phyloP scores from a whole-genome alignment of 2,113 vertebrate genomes.

The Tachycineta bicolor region DNA sequence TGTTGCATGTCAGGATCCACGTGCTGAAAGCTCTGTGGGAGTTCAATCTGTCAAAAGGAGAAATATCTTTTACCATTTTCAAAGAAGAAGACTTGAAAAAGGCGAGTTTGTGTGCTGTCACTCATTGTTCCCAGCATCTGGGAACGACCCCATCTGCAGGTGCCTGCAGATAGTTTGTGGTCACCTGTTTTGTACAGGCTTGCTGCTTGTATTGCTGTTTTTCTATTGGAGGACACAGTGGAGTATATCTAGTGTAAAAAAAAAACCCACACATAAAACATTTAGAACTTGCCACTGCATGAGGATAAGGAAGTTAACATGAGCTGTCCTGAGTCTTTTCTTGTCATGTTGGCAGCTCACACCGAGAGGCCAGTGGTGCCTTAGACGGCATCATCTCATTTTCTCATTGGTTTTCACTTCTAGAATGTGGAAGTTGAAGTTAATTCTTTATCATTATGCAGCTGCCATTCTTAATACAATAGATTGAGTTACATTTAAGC shows the following conservation, averaged over 20 bases:
- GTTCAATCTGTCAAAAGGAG: not conserved
- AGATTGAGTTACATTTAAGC: not conserved
- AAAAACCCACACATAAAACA: not conserved
- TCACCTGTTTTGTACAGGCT: not conserved
- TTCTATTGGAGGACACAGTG: not conserved
- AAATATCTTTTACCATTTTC: not conserved
- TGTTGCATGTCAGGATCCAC: not conserved
- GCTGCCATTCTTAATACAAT: not conserved
- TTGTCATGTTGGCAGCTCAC: not conserved
- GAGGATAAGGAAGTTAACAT: not conserved
- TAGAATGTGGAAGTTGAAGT: not conserved
- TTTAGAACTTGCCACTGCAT: not conserved
- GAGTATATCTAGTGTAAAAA: not conserved
- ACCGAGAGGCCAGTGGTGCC: not conserved
- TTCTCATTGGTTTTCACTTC: not conserved
- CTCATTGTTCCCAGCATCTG: not conserved
- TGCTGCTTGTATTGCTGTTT: not conserved
- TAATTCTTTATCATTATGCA: not conserved
- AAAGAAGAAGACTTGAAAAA: not conserved
- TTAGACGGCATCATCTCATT: not conserved
- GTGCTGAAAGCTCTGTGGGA: not conserved
- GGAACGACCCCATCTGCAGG: rapidly evolving
- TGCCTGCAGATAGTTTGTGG: not conserved
- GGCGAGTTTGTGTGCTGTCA: not conserved
- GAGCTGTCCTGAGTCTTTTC: not conserved